phyloP scores from a whole-genome alignment of 2,797 vertebrate species.

The Geotrypetes seraphini region DNA sequence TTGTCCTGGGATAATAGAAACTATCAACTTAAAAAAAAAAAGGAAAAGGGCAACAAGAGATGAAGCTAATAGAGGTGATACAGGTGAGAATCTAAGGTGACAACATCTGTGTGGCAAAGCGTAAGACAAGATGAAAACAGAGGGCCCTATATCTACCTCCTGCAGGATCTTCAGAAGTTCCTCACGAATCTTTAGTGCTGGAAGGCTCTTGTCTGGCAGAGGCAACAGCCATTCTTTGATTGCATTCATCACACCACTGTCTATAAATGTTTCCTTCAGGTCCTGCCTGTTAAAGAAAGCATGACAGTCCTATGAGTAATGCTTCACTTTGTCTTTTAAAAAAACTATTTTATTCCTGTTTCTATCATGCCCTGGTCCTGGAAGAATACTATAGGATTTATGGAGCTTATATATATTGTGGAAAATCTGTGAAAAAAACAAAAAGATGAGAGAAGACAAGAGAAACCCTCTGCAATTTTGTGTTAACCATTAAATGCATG shows the following conservation, averaged over 20 bases:
- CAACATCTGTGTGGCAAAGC: neutral
- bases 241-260: conserved; percentile 95
- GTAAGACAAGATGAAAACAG: too few relatives aligned
- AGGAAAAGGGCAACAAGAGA: neutral
- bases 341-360: too few relatives aligned
- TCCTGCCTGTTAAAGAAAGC: conserved; percentile 69
- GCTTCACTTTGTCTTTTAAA: too few relatives aligned
- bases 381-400: too few relatives aligned
- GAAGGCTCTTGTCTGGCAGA: conserved; percentile 87
- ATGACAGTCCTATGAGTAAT: neutral
- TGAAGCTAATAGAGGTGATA: neutral
- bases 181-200: conserved; percentile 83
- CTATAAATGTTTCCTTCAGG: conserved; percentile 94
- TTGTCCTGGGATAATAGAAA: too few relatives aligned
- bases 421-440: too few relatives aligned
- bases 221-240: conserved; percentile 98
- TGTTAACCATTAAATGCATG: too few relatives aligned
- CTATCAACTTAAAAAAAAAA: too few relatives aligned
- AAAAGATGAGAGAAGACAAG: too few relatives aligned
- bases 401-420: too few relatives aligned
- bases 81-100: neutral
- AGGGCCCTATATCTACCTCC: conserved; percentile 78
- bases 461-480: too few relatives aligned
- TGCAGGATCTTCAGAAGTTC: conserved; percentile 90
- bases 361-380: too few relatives aligned